A percentile compares a stretch with the other conserved stretches of the same genome.
Conservation (phyloP, 2,888 invertebrate species). For the Branchellion lobata region DNA sequence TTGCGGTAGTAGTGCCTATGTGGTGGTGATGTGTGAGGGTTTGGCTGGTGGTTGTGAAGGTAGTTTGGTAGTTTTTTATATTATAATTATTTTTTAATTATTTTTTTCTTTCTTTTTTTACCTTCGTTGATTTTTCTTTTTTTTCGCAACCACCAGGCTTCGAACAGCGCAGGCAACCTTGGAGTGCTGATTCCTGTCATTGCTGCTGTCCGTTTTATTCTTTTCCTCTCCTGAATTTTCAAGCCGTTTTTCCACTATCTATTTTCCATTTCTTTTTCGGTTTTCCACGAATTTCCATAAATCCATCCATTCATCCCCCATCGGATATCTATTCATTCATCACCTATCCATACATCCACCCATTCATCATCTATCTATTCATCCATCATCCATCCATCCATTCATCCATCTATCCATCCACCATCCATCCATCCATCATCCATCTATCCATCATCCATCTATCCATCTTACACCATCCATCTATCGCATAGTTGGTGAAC, state of each 20-base stretch:
- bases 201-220: constrained; percentile 69
- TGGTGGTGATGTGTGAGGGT: no score
- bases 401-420: background rate
- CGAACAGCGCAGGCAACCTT: constrained; percentile 92
- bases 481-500: constrained; percentile 68
- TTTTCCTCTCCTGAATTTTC: background rate
- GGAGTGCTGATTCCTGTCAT: constrained; percentile 97
- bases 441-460: background rate
- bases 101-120: background rate
- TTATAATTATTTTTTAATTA: background rate
- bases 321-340: background rate
- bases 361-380: background rate
- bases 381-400: background rate
- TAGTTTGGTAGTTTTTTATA: no score
- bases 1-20: no score
- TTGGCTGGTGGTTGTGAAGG: no score
- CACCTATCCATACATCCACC: background rate
- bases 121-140: background rate
- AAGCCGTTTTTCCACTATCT: background rate
- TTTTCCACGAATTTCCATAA: background rate
- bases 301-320: background rate
- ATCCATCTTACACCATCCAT: background rate
- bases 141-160: constrained; percentile 69
- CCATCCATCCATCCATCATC: background rate
- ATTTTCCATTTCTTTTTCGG: background rate